phyloP scores from a whole-genome alignment of 2,888 invertebrate genomes.

The Drosophila koepferae region DNA sequence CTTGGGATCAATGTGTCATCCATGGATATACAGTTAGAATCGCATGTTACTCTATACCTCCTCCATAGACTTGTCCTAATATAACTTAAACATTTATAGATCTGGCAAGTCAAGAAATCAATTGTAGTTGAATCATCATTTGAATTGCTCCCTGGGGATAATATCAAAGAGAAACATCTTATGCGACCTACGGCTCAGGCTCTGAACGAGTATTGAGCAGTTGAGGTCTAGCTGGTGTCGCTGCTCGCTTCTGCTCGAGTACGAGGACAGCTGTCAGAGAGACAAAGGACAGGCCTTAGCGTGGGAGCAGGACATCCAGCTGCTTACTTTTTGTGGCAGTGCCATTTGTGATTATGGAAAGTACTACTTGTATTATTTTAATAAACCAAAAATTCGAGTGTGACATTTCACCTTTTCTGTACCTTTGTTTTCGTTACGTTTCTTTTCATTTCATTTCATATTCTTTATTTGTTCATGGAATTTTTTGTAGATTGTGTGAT shows the following conservation, averaged over 20 bases:
- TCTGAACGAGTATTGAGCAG: neutral
- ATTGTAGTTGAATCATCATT: neutral
- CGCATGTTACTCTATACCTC: too few relatives aligned
- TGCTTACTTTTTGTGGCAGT: constrained; percentile 26
- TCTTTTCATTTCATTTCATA: neutral
- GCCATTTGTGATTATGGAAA: constrained; percentile 54
- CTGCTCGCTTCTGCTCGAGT: neutral
- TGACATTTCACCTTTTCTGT: constrained; percentile 73
- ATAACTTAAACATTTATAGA: neutral
- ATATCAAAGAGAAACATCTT: neutral
- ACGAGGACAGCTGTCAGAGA: constrained; percentile 10
- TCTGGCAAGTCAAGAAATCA: neutral
- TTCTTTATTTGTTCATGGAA: neutral
- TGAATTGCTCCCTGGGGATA: too few relatives aligned
- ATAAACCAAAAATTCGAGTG: constrained; percentile 71
- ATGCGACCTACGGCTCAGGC: neutral
- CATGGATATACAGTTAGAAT: neutral
- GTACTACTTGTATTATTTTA: constrained; percentile 67
- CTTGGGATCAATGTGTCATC: neutral
- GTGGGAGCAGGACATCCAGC: constrained; percentile 4
- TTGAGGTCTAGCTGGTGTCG: too few relatives aligned
- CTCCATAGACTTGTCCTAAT: too few relatives aligned
- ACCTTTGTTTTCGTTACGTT: constrained; percentile 12
- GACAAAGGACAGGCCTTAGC: neutral
- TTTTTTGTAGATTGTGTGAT: constrained; percentile 7